These are phyloP conservation scores for Spermophilus dauricus DNA, from an alignment of 2,113 vertebrate genomes.

Conservation along the genomic window DNA sequence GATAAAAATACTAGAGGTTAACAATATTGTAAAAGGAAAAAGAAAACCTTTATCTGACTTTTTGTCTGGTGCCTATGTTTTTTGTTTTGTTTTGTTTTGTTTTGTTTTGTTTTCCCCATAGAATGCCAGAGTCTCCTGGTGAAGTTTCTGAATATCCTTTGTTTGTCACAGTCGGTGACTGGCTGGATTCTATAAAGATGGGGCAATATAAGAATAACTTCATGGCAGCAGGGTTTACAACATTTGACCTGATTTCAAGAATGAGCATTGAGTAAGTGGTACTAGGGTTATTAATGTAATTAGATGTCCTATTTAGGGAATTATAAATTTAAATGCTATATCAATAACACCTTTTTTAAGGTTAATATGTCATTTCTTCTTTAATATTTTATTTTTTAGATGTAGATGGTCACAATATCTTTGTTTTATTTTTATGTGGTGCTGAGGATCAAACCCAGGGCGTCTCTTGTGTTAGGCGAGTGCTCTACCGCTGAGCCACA, in stretches of 20 bases:
- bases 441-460: too few relatives aligned
- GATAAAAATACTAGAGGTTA: neutral
- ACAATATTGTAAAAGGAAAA: neutral
- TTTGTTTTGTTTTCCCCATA: constrained; percentile 68
- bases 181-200: constrained; percentile 99
- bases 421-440: too few relatives aligned
- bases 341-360: neutral
- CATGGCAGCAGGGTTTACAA: constrained; percentile 95
- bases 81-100: neutral
- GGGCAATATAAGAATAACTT: constrained; percentile 98
- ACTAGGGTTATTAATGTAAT: neutral
- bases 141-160: constrained; percentile 96
- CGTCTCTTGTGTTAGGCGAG: too few relatives aligned
- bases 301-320: neutral
- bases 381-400: too few relatives aligned
- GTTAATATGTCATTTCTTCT: neutral
- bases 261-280: constrained; percentile 98
- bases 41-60: neutral
- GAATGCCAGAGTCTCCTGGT: constrained; percentile 95
- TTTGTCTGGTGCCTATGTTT: neutral
- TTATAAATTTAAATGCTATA: neutral
- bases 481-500: too few relatives aligned
- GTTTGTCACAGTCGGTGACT: constrained; percentile 97
- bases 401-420: too few relatives aligned
- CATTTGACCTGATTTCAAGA: constrained; percentile 96